Conservation (phyloP, 1,140 invertebrate species). For the Ostrea edulis region DNA sequence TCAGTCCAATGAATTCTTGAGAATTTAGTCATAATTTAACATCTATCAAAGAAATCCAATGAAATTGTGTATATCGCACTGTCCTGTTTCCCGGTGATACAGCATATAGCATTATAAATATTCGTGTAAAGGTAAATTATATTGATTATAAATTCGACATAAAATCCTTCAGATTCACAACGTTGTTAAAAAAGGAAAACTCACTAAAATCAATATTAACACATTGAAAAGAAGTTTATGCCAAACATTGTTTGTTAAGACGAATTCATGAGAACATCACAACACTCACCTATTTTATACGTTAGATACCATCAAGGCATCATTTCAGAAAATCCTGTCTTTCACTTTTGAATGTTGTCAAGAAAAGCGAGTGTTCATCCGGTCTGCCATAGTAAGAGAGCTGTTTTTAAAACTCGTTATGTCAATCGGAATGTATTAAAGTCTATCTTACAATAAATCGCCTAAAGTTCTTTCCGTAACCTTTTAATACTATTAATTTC, state of each 20-base stretch:
- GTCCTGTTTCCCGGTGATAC: no score
- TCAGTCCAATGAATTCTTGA: no score
- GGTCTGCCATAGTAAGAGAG: neutral
- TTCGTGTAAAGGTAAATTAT: no score
- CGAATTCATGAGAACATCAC: neutral
- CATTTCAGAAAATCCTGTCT: neutral
- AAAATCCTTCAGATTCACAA: no score
- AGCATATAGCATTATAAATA: no score
- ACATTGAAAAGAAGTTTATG: neutral
- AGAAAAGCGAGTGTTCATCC: slow-evolving; percentile 18
- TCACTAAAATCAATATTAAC: neutral
- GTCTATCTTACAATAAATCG: slow-evolving; percentile 32
- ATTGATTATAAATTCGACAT: no score
- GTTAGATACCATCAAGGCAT: neutral
- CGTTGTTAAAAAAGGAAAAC: no score
- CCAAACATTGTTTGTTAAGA: no score
- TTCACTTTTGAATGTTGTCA: neutral
- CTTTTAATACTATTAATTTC: slow-evolving; percentile 30
- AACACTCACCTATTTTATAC: neutral
- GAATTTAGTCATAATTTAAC: no score
- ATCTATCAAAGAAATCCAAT: no score
- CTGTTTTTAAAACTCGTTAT: slow-evolving; percentile 23
- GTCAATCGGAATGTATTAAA: slow-evolving; percentile 29
- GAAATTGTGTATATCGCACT: no score
- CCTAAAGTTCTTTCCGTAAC: slow-evolving; percentile 1